Evolutionary conservation across 2,888 invertebrate genomes (phyloP), one percentile per base, ranked within the genome.

Genomic region (Euzophera pinguis): DNA sequence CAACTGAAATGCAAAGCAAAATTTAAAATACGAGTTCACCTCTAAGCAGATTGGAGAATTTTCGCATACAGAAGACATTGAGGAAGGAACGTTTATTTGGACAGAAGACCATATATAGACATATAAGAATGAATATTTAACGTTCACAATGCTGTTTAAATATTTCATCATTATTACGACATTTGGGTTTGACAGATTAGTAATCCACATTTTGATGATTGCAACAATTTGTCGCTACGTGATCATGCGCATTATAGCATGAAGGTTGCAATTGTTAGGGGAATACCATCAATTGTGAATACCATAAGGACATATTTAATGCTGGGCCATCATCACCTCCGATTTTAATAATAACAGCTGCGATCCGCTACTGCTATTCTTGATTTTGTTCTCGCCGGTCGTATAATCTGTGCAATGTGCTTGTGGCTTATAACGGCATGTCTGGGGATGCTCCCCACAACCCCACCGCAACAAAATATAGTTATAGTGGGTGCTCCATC

Each of bases 361-460:
- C 53, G 56, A 57, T 61, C 56, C 54, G 59, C 56, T 58, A 56
- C 62, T 55, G n/a, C 37, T 43, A 35, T 51, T 53, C 47, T 22
- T 35, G 51, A 50, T 48, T 37, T 34, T 39, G 32, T 29, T 16
- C 35, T 51, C 42, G 45, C 47, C 58, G 37, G 55, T 54, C 56
- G 60, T 59, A 52, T 53, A 16, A 53, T 47, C 45, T 47, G 32
- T 52, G 57, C 48, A 10, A 91, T 91, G 91, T 91, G 90, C 73
- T 64, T 90, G 63, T 91, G 91, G 91, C 71, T 91, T 56, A 62
- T 91, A 55, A 89, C 90, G 22, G 88, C 90, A 41, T 91, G 91
- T 59, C 73, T 91, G 60, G 90, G 90, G 55, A 65, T 90, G 54
- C 60, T 86, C 57, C 88, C 87, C 10, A 54, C 77, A 32, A 81